phyloP scores from a whole-genome alignment of 2,797 vertebrate species.

The Tangara arthus region DNA sequence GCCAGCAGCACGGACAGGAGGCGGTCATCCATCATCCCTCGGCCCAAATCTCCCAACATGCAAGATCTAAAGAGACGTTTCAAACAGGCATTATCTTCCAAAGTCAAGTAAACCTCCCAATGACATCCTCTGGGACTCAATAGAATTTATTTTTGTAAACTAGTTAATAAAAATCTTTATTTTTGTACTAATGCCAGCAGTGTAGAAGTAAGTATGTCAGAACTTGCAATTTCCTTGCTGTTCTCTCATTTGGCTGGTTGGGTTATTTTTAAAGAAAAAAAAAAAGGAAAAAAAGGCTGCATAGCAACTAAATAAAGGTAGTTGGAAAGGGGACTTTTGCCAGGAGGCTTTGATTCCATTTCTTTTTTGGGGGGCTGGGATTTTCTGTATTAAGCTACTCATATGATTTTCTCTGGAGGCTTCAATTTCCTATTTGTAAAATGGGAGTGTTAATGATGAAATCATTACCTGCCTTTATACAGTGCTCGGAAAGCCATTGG shows the following conservation, averaged over 20 bases:
- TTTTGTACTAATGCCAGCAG: constrained; percentile 71
- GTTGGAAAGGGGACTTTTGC: not conserved
- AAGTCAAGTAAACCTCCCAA: constrained; percentile 65
- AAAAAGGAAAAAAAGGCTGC: not conserved
- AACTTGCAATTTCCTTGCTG: not conserved
- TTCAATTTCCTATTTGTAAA: not conserved
- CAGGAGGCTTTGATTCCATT: not conserved
- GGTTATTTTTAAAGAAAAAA: not conserved
- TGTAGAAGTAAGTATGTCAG: constrained; percentile 47
- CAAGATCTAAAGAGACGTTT: constrained; percentile 84
- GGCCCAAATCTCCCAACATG: constrained; percentile 83
- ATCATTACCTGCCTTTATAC: not conserved
- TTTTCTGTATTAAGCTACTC: not conserved
- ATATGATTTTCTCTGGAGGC: not conserved
- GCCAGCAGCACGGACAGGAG: constrained; percentile 58
- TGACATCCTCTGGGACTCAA: not conserved
- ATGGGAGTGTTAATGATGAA: not conserved
- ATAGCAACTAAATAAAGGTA: not conserved
- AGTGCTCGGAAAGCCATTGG: not conserved
- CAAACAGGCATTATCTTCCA: constrained; percentile 81
- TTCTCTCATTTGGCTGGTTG: not conserved
- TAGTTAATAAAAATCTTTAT: constrained; percentile 72
- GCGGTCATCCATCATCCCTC: constrained; percentile 72
- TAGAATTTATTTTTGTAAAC: constrained; percentile 58
- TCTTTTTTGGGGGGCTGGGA: not conserved